phyloP scores from a whole-genome alignment of 2,113 vertebrate genomes.

The Astatoreochromis straeleni region DNA sequence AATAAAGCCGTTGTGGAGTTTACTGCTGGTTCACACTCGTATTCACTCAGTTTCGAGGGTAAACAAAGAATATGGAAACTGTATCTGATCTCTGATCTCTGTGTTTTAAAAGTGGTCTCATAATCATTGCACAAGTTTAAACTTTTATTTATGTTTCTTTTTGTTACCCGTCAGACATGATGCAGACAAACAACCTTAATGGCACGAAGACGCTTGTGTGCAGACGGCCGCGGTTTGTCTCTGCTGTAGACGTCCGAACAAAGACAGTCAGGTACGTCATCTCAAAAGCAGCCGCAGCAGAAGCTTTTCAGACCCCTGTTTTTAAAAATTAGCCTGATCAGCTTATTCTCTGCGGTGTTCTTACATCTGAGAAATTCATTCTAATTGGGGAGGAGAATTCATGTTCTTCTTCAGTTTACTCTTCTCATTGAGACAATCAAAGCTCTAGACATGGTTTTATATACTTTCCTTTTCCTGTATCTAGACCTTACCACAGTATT shows the following conservation, averaged over 20 bases:
- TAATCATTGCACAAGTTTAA: background rate
- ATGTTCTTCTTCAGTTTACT: background rate
- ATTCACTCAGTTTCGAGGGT: slow-evolving; percentile 64
- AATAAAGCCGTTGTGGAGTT: slow-evolving; percentile 55
- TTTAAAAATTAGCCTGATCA: background rate
- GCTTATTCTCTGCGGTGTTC: accelerated
- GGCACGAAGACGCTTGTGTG: slow-evolving; percentile 35
- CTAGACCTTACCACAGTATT: too few species aligned
- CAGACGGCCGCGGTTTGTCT: slow-evolving; percentile 55
- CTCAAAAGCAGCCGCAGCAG: background rate
- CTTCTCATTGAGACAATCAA: background rate
- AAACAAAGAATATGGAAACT: background rate
- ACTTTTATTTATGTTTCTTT: background rate
- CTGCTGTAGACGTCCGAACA: slow-evolving; percentile 14
- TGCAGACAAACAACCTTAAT: slow-evolving; percentile 47
- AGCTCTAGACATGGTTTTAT: background rate
- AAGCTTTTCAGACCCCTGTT: background rate
- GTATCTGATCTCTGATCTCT: accelerated
- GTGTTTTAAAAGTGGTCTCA: accelerated
- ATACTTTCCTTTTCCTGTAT: background rate
- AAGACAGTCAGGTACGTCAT: slow-evolving; percentile 22
- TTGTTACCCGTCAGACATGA: slow-evolving; percentile 48
- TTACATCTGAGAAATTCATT: background rate
- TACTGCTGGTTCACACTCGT: slow-evolving; percentile 46
- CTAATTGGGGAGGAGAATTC: background rate